A percentile compares a stretch with the other conserved stretches of the same genome.
These are phyloP conservation scores for Hyaena hyaena DNA, from an alignment of 2,113 vertebrate species.

Conservation along the genomic window DNA sequence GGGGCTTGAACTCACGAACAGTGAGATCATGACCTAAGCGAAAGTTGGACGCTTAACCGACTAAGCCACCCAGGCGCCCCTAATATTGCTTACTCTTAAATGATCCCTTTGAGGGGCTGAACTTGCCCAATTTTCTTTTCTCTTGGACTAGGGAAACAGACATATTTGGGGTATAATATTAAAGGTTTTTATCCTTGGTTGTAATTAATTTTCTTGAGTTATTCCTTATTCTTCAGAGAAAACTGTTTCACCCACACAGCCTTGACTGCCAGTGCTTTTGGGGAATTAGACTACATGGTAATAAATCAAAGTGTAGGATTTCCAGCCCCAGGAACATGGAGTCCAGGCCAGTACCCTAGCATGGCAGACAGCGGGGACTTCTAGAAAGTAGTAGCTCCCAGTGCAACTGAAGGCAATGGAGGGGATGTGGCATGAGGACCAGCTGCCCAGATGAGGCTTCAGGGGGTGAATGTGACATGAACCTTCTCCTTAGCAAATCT, in stretches of 20 bases:
- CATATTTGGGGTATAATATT: background rate
- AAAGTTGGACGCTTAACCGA: too few relatives aligned
- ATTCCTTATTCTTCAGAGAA: background rate
- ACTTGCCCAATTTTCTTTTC: background rate
- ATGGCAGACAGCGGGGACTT: background rate
- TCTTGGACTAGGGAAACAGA: background rate
- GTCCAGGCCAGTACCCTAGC: background rate
- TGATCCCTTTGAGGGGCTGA: background rate
- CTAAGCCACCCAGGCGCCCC: too few relatives aligned
- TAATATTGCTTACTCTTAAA: background rate
- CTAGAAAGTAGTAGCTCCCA: background rate
- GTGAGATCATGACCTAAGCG: too few relatives aligned
- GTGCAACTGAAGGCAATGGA: background rate
- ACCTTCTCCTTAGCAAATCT: background rate
- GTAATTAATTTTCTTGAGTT: constrained; percentile 52
- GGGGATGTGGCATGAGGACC: background rate
- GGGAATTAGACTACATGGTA: background rate
- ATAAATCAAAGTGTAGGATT: background rate
- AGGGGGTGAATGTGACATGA: background rate
- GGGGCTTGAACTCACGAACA: too few relatives aligned
- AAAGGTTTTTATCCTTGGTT: background rate
- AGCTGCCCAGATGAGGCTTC: background rate
- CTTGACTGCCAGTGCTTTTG: background rate
- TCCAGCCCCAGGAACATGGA: background rate
- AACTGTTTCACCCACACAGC: background rate